A percentile compares a stretch with the other conserved stretches of the same genome.
Conservation (phyloP, 2,888 invertebrate species). For the Hydrotaea diabolus region DNA sequence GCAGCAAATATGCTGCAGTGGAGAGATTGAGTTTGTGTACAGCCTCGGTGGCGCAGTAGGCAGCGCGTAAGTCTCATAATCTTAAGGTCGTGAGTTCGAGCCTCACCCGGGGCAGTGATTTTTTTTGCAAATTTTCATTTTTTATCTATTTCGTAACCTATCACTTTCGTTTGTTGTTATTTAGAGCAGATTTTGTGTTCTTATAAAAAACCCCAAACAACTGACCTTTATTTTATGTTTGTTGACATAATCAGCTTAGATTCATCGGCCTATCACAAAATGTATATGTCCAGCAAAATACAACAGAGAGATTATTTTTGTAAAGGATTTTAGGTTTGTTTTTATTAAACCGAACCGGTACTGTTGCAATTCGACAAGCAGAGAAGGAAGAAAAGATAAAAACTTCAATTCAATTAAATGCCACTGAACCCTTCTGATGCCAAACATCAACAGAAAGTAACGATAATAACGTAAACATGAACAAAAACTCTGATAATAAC, state of each 20-base stretch:
- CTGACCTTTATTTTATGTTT: constrained; percentile 8
- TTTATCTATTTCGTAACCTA: not conserved
- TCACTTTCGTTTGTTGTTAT: not conserved
- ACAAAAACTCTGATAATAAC: constrained; percentile 11
- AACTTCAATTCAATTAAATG: constrained; percentile 52
- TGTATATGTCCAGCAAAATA: too few relatives aligned
- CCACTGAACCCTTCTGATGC: not conserved
- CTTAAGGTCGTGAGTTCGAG: constrained; percentile 79
- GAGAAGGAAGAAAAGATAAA: not conserved
- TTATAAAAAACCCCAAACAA: not conserved
- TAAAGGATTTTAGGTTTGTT: constrained; percentile 37
- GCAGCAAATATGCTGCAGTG: not conserved
- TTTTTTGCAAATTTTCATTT: constrained; percentile 35
- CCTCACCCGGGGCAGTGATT: constrained; percentile 76
- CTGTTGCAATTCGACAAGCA: too few relatives aligned
- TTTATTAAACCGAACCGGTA: constrained; percentile 18
- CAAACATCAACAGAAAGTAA: not conserved
- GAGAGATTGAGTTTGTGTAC: not conserved
- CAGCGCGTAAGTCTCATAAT: constrained; percentile 79
- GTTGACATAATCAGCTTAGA: constrained; percentile 59
- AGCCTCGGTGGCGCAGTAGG: constrained; percentile 78
- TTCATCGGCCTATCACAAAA: constrained; percentile 28
- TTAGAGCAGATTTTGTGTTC: not conserved
- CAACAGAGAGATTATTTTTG: constrained; percentile 29
- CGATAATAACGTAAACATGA: constrained; percentile 23